phyloP scores from a whole-genome alignment of 1,140 invertebrate species.

The Drosophila sechellia region DNA sequence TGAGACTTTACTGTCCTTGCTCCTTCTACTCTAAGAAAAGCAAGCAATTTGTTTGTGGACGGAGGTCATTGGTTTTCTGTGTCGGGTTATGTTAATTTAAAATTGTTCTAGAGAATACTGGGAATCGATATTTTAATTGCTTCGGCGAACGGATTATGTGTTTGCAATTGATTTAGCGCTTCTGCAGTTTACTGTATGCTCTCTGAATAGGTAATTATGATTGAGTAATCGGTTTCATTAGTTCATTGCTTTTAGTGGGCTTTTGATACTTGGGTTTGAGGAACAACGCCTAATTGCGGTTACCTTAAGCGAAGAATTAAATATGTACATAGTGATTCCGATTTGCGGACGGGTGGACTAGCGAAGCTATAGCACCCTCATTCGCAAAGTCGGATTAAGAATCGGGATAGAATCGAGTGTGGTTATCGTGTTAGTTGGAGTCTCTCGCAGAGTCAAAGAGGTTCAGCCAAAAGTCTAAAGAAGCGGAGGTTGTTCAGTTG shows the following conservation, averaged over 20 bases:
- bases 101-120: constrained; percentile 28
- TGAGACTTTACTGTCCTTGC: constrained; percentile 11
- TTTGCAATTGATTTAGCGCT: constrained; percentile 32
- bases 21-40: constrained; percentile 26
- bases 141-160: constrained; percentile 47
- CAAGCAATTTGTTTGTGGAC: constrained; percentile 27
- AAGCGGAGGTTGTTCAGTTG: constrained; percentile 52
- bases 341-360: constrained; percentile 5
- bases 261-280: constrained; percentile 78
- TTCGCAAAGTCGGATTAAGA: background rate
- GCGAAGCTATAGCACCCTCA: constrained; percentile 31
- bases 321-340: constrained; percentile 29
- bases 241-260: constrained; percentile 61
- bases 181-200: constrained; percentile 56
- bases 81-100: constrained; percentile 29
- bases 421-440: constrained; percentile 29
- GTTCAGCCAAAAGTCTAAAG: constrained; percentile 75
- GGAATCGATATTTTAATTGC: constrained; percentile 45
- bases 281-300: constrained; percentile 27
- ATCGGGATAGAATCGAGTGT: constrained; percentile 26
- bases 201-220: constrained; percentile 51
- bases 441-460: constrained; percentile 44
- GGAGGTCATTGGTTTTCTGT: constrained; percentile 8
- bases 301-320: constrained; percentile 42
- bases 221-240: constrained; percentile 43